phyloP scores from a whole-genome alignment of 2,888 invertebrate species.

The Omphaloscelis lunosa region DNA sequence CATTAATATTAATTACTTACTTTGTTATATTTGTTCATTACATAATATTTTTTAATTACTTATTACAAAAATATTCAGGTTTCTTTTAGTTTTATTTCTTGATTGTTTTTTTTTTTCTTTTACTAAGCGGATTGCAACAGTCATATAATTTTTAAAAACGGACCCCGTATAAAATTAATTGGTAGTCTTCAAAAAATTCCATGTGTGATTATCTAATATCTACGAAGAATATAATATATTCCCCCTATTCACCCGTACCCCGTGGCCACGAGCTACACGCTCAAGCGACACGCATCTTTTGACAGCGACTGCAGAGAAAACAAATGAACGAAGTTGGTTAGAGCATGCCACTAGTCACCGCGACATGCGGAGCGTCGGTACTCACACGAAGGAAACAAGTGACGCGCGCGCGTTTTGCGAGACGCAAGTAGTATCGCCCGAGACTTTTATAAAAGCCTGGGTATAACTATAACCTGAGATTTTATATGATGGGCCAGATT shows the following conservation, averaged over 20 bases:
- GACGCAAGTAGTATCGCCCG: too few species aligned
- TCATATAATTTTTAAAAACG: too few species aligned
- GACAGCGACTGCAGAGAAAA: background rate
- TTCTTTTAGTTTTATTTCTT: too few species aligned
- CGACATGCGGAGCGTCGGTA: background rate
- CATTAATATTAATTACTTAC: too few species aligned
- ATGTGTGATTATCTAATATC: background rate
- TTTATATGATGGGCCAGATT: background rate
- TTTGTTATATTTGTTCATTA: too few species aligned
- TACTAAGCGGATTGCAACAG: too few species aligned
- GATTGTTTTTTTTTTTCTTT: too few species aligned
- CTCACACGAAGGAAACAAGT: background rate
- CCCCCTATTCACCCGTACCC: background rate
- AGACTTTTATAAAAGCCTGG: too few species aligned
- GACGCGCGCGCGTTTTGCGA: background rate
- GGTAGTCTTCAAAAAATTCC: too few species aligned
- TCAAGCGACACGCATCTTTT: background rate
- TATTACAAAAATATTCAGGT: too few species aligned
- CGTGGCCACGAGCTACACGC: background rate
- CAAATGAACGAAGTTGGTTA: background rate
- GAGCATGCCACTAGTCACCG: background rate
- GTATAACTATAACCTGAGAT: background rate
- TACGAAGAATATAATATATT: conserved; percentile 16
- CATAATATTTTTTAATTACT: too few species aligned
- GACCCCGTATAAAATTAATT: too few species aligned